These are phyloP conservation scores for Tenthredo amoena DNA, from an alignment of 2,888 invertebrate genomes.

Conservation along the genomic window DNA sequence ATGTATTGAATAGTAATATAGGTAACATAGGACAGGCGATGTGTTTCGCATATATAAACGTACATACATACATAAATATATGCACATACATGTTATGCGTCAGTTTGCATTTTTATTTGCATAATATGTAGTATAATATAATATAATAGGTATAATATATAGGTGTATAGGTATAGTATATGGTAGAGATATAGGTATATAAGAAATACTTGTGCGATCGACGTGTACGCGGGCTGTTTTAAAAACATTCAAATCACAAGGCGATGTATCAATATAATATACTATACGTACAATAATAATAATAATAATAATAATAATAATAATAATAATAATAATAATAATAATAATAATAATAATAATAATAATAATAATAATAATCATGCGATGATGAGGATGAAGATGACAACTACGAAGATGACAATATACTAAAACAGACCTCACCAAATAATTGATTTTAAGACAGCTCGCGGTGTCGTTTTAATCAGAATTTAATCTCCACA, in stretches of 20 bases:
- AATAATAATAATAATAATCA: background rate
- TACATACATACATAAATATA: conserved; percentile 52
- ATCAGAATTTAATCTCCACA: conserved; percentile 8
- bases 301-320: background rate
- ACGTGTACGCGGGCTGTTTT: conserved; percentile 6
- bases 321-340: background rate
- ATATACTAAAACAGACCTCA: background rate
- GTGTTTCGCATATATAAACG: conserved; percentile 53
- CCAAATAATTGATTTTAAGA: conserved; percentile 26
- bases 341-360: background rate
- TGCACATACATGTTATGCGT: conserved; percentile 42
- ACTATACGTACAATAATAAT: background rate
- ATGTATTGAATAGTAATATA: conserved; percentile 30
- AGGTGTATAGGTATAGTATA: background rate
- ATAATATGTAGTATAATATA: conserved; percentile 38
- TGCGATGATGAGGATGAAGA: background rate
- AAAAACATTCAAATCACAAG: conserved; percentile 21
- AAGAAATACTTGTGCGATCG: conserved; percentile 32
- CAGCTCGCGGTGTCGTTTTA: background rate
- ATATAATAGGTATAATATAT: background rate
- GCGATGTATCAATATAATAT: conserved; percentile 15
- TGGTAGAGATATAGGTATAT: background rate
- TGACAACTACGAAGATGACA: background rate
- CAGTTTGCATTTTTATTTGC: conserved; percentile 24
- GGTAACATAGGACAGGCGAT: conserved; percentile 46